Conservation (phyloP, 2,888 invertebrate species). For the Schizotus pectinicornis region DNA sequence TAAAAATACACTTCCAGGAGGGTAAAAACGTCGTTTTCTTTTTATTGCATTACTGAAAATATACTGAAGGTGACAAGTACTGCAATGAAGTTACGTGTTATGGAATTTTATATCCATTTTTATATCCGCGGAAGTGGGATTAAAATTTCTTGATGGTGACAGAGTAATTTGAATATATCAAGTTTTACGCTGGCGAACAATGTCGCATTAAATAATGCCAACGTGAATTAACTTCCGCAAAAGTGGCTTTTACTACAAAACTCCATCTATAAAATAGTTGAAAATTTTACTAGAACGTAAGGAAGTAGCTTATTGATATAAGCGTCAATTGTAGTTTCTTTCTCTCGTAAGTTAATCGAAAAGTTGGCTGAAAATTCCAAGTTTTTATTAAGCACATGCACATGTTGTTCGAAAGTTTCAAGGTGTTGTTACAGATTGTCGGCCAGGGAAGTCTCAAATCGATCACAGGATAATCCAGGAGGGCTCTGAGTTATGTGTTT, state of each 20-base stretch:
- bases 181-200: slow-evolving; percentile 42
- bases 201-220: slow-evolving; percentile 27
- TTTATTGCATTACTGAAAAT: slow-evolving; percentile 59
- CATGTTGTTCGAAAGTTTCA: slow-evolving; percentile 34
- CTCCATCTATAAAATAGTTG: not conserved
- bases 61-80: slow-evolving; percentile 58
- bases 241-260: not conserved
- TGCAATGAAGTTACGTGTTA: slow-evolving; percentile 58
- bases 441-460: slow-evolving; percentile 49
- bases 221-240: slow-evolving; percentile 20
- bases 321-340: too few species aligned
- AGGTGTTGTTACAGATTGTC: slow-evolving; percentile 43
- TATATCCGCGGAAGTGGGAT: slow-evolving; percentile 56
- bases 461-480: slow-evolving; percentile 54
- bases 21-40: slow-evolving; percentile 57
- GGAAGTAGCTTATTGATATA: not conserved
- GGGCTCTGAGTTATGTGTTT: slow-evolving; percentile 55
- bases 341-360: not conserved
- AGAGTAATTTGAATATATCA: slow-evolving; percentile 55
- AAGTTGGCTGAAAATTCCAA: not conserved
- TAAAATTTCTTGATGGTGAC: slow-evolving; percentile 57
- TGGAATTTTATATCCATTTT: slow-evolving; percentile 59
- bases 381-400: slow-evolving; percentile 10
- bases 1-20: slow-evolving; percentile 59
- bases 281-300: not conserved